Evolutionary conservation across 1,140 invertebrate genomes (phyloP), one percentile per base, ranked within the genome.

Genomic region (Drosophila sp.): DNA sequence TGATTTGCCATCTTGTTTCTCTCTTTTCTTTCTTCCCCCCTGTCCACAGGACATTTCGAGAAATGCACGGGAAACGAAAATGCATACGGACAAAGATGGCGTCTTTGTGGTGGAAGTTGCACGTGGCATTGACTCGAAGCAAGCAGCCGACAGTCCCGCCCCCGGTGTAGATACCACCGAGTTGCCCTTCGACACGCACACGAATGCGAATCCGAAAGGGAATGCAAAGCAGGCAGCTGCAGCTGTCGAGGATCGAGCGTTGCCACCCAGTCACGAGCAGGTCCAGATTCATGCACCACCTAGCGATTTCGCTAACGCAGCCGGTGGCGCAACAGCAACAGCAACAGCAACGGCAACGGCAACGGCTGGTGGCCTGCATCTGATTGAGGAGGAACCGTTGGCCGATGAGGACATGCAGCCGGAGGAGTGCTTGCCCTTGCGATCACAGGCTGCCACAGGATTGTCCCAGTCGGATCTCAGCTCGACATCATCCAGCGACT

Each of bases 391-490:
- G 63, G 72, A 91, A 36, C 64, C 74, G 41, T 34, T 54, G 34
- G 14, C 45, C 7, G 18, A 25, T n/a, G 46, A 50, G 2, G 46
- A 50, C n/a, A 13, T 38, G 11, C n/a, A 13, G 9, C 36, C 36
- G 25, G 72, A 66, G 46, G 92, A 25, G 93, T 0, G 92, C 93
- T 61, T 48, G 38, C 21, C 38, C n/a, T 14, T 13, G n/a, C 40
- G n/a, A n/a, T 34, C 46, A 21, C 21, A 21, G 14, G 27, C 11
- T n/a, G 69, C 81, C 1, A 96, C 95, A 0, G 96, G 96, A 1
- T 92, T 96, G 4, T 95, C 95, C 7, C 95, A 96, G 78, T 96
- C 95, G 1, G 95, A 96, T 76, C 92, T 96, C 0, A 96, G 95
- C 61, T 93, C 96, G 77, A 95, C 94, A 4, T 95, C 95, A 5